Base-by-base conservation (phyloP, 2,888 invertebrate genomes). In the Polydrusus cervinus region DNA sequence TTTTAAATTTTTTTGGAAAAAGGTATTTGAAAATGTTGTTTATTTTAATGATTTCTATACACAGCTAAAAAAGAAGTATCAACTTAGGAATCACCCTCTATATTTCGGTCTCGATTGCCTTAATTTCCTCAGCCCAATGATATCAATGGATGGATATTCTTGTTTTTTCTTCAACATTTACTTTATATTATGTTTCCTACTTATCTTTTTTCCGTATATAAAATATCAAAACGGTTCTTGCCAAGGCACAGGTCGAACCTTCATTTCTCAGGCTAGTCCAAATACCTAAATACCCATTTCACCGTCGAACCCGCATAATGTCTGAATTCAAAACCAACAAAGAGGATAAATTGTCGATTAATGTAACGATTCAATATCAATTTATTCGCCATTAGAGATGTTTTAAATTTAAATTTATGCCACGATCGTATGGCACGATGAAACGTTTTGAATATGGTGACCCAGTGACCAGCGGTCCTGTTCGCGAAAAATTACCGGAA, bases 351-450 rank as follows among this genome's bases (percentile, higher is more conserved):
- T 70, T 61, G 40, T 51, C 60, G 34, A 49, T 61, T 60, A 70
- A 18, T 16, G 68, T 34, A 47, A 51, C 61, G 49, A 61, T 40
- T 60, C 61, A 62, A 67, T 62, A 64, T 20, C 71, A 51, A 71
- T 71, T 51, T 40, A 71, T 51, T 53, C 43, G 16, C 53, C 40
- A 71, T 71, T 55, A 18, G 18, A 13, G 30, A 10, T 16, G 43
- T 60, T 71, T 71, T 16, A 55, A 40, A 62, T 71, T 71, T 49
- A 64, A 71, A 71, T 71, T 8, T 71, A 71, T 71, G 64, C 71
- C 71, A 71, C 71, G 71, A 71, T 53, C 20, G 25, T 45, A 16
- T 53, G 64, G 67, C 55, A 67, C 55, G 67, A 25, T 34, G 20
- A 67, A 55, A 43, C 34, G 43, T 55, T 67, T 53, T 67, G 16